phyloP scores from a whole-genome alignment of 2,888 invertebrate genomes.

The Parasteatoda lunata region DNA sequence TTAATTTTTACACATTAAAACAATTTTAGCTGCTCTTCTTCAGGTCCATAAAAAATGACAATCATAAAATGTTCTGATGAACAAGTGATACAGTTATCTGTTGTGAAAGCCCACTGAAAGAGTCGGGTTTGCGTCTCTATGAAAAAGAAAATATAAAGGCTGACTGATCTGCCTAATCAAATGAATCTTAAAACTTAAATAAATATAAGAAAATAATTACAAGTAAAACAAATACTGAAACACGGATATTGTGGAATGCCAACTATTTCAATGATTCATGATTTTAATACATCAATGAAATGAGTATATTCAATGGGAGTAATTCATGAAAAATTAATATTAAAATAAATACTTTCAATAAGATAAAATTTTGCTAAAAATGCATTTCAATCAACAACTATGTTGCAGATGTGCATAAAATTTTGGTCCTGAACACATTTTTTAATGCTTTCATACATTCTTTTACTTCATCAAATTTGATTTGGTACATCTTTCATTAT shows the following conservation, averaged over 20 bases:
- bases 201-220: conserved; percentile 48
- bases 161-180: conserved; percentile 9
- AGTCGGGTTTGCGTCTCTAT: conserved; percentile 45
- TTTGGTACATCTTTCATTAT: conserved; percentile 52
- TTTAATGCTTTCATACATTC: conserved; percentile 48
- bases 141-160: not conserved
- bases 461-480: conserved; percentile 49
- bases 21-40: conserved; percentile 64
- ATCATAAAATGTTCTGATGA: conserved; percentile 64
- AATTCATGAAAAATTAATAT: no score
- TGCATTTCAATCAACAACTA: conserved; percentile 61
- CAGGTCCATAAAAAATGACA: conserved; percentile 68
- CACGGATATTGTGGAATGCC: conserved; percentile 59
- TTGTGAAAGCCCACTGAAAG: conserved; percentile 61
- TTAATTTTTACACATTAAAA: conserved; percentile 67
- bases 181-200: conserved; percentile 34
- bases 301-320: no score
- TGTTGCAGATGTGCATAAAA: conserved; percentile 49
- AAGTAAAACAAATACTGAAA: conserved; percentile 27
- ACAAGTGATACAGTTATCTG: conserved; percentile 48
- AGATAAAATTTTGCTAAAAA: no score
- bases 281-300: no score
- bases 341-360: no score
- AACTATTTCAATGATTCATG: not conserved
- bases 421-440: conserved; percentile 59